phyloP scores from a whole-genome alignment of 2,888 invertebrate genomes.

The Ommatoiulus sabulosus region DNA sequence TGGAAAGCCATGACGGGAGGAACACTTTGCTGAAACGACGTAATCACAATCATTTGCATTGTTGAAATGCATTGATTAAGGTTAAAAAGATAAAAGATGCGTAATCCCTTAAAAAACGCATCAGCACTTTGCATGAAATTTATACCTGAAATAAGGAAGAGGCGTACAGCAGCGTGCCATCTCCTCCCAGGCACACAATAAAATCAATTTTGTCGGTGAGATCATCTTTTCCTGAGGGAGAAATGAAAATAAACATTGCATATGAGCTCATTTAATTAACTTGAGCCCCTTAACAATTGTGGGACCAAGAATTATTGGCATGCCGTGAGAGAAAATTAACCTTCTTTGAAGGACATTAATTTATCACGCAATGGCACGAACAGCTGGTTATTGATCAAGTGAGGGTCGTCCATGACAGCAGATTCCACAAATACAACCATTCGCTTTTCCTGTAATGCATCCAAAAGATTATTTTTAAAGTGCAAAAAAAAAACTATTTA shows the following conservation, averaged over 20 bases:
- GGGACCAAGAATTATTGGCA: neutral
- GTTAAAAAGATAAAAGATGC: neutral
- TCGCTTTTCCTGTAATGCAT: conserved; percentile 80
- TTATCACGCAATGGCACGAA: conserved; percentile 84
- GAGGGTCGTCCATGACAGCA: conserved; percentile 86
- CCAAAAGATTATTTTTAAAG: too few relatives aligned
- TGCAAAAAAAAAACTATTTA: too few relatives aligned
- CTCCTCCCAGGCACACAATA: conserved; percentile 95
- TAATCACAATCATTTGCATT: conserved; percentile 61
- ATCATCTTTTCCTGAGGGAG: conserved; percentile 80
- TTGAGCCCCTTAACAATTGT: neutral
- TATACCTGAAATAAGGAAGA: conserved; percentile 85
- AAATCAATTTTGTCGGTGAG: conserved; percentile 97
- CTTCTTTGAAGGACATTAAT: conserved; percentile 86
- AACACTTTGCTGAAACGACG: conserved; percentile 81
- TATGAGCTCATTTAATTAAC: neutral
- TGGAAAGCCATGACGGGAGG: conserved; percentile 99
- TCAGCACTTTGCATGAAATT: neutral
- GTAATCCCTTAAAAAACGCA: neutral
- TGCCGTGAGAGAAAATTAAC: conserved; percentile 60
- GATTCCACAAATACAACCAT: conserved; percentile 97
- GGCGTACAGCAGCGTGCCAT: conserved; percentile 95
- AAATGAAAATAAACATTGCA: neutral
- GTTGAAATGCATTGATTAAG: neutral
- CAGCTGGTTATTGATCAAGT: conserved; percentile 79